These are phyloP conservation scores for Hyperoplus lanceolatus DNA, from an alignment of 2,797 vertebrate genomes.

Conservation along the genomic window DNA sequence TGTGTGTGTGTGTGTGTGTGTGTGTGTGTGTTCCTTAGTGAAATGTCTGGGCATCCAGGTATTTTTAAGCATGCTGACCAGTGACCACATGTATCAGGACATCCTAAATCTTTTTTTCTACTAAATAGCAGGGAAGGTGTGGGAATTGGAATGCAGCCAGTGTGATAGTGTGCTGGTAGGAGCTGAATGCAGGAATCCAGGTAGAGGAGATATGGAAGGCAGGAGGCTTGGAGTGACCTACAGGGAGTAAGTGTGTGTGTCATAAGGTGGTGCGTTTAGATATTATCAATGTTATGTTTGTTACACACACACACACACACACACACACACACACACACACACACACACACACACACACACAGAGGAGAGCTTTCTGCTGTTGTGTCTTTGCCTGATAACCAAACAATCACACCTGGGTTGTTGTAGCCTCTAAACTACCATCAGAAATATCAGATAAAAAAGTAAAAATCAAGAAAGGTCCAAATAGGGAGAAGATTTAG, in stretches of 20 bases:
- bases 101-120: too few species aligned
- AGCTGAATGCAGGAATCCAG: too few species aligned
- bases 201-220: too few species aligned
- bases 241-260: slow-evolving; percentile 22
- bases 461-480: neutral
- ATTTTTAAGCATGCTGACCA: too few species aligned
- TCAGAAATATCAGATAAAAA: neutral
- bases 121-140: too few species aligned
- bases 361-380: neutral
- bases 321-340: slow-evolving; percentile 6
- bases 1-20: neutral
- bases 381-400: neutral
- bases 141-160: too few species aligned
- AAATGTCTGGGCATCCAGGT: too few species aligned
- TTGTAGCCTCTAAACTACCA: too few species aligned
- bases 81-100: too few species aligned
- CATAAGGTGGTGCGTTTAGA: slow-evolving; percentile 28
- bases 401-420: neutral
- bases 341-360: neutral
- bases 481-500: neutral
- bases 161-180: too few species aligned
- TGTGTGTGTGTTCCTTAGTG: neutral
- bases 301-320: slow-evolving; percentile 10
- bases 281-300: slow-evolving; percentile 24
- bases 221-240: slow-evolving; percentile 14